Percentiles rank a stretch among this genome's conserved stretches.
These are phyloP conservation scores for Drosophila subquinaria DNA, from an alignment of 2,888 invertebrate species.

Conservation along the genomic window DNA sequence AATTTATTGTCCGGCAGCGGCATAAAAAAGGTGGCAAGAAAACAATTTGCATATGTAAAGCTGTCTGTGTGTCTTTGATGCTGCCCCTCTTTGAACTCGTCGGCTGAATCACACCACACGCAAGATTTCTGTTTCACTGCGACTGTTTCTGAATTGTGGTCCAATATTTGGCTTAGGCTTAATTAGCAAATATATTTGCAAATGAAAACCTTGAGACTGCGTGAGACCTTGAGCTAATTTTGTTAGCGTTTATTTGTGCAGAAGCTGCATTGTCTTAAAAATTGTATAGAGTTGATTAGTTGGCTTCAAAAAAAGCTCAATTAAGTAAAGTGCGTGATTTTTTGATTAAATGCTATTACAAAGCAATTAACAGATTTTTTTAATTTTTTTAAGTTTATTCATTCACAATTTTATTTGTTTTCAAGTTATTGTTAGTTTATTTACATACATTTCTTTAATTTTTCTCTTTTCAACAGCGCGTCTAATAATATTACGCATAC, in stretches of 20 bases:
- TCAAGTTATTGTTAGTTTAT: not conserved
- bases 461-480: not conserved
- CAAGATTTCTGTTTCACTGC: conserved; percentile 25
- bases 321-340: conserved; percentile 11
- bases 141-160: conserved; percentile 20
- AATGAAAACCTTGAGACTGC: conserved; percentile 62
- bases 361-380: not conserved
- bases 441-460: no score
- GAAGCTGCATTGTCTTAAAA: conserved; percentile 31
- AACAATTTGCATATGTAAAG: conserved; percentile 67
- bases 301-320: not conserved
- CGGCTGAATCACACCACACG: conserved; percentile 34
- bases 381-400: not conserved
- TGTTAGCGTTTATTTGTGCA: conserved; percentile 14
- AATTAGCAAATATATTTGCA: conserved; percentile 80
- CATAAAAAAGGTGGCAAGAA: conserved; percentile 56
- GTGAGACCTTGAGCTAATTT: conserved; percentile 66
- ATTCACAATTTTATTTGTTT: not conserved
- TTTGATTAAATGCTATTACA: not conserved
- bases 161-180: conserved; percentile 30
- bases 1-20: conserved; percentile 50
- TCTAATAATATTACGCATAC: conserved; percentile 34
- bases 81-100: conserved; percentile 17
- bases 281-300: conserved; percentile 33
- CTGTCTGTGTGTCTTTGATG: conserved; percentile 19